These are phyloP conservation scores for Caenorhabditis remanei DNA, from an alignment of 1,140 invertebrate genomes.

Conservation along the genomic window DNA sequence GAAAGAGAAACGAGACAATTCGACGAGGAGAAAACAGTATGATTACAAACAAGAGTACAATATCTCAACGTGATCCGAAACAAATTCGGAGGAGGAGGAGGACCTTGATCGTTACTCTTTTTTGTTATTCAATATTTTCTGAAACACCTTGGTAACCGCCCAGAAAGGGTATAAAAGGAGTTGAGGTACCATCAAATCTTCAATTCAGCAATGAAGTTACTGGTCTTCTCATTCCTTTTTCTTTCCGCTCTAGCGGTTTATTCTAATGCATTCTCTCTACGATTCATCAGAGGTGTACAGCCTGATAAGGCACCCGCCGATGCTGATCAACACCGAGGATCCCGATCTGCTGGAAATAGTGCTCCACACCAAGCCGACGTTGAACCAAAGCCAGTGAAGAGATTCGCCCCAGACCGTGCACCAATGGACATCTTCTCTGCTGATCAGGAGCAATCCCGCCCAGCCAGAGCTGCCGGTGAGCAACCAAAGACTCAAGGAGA, in stretches of 20 bases:
- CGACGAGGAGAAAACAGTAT: neutral
- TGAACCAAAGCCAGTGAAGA: slow-evolving; percentile 13
- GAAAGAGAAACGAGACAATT: neutral
- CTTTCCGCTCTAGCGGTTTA: neutral
- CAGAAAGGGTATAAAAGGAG: neutral
- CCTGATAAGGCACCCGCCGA: neutral
- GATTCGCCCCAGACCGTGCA: slow-evolving; percentile 4
- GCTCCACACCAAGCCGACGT: neutral
- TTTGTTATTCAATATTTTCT: neutral
- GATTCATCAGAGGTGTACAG: neutral
- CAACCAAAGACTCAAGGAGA: too few relatives aligned
- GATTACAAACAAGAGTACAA: slow-evolving; percentile 12
- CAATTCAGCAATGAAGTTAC: slow-evolving; percentile 36
- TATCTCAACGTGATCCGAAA: neutral
- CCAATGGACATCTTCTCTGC: neutral
- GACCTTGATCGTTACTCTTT: slow-evolving; percentile 41
- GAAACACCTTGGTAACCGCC: neutral
- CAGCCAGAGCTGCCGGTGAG: too few relatives aligned
- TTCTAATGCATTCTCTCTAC: neutral
- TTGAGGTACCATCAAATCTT: neutral
- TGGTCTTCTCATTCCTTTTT: slow-evolving; percentile 24
- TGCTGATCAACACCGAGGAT: slow-evolving; percentile 19
- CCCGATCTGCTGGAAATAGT: slow-evolving; percentile 3
- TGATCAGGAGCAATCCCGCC: neutral
- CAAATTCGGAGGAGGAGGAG: neutral